Percentiles rank a stretch among this genome's conserved stretches.
These are phyloP conservation scores for Oeneis ivallda DNA, from an alignment of 2,888 invertebrate species.

Conservation along the genomic window DNA sequence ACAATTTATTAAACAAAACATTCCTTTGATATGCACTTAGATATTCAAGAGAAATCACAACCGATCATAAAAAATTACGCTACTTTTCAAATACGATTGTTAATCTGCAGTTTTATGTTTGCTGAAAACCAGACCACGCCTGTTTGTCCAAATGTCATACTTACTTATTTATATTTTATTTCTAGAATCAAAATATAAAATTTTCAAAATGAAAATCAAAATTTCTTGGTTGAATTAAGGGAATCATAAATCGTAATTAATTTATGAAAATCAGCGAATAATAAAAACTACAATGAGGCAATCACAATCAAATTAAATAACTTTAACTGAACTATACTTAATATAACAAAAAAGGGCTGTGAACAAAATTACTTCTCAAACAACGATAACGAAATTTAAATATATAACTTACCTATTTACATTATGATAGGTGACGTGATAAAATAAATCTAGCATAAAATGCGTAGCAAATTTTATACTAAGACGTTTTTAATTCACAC, in stretches of 20 bases:
- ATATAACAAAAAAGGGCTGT: background rate
- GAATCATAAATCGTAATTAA: no score
- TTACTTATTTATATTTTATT: no score
- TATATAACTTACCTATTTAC: constrained; percentile 11
- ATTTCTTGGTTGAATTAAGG: no score
- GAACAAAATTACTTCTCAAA: background rate
- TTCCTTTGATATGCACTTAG: background rate
- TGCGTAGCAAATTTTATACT: background rate
- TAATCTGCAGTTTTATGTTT: no score
- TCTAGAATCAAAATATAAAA: no score
- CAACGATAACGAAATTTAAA: constrained; percentile 3
- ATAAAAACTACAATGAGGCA: background rate
- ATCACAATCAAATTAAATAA: background rate
- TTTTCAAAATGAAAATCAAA: no score
- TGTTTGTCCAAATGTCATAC: no score
- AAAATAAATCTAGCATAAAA: background rate
- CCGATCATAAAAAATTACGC: no score
- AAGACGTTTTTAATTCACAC: background rate
- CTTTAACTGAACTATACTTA: background rate
- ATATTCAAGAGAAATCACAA: background rate
- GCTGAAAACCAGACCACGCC: no score
- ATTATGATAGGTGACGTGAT: constrained; percentile 7
- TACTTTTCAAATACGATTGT: no score
- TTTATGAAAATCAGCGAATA: no score
- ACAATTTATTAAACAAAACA: background rate